Evolutionary conservation across 2,888 invertebrate species (phyloP).

Genomic region (Disparrhopalites patrizii): DNA sequence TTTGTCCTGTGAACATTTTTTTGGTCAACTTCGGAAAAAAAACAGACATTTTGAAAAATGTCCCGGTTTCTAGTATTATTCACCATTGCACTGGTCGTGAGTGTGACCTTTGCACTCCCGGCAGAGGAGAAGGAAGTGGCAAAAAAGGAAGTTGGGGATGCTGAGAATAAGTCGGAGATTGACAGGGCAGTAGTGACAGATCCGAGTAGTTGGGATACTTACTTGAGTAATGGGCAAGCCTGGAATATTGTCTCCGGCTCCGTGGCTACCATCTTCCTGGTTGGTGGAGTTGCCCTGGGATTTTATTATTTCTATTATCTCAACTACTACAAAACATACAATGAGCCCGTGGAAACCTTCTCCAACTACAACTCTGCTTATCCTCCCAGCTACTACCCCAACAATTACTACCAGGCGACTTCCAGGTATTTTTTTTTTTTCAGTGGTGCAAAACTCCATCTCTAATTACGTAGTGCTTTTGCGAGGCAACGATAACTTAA

Average conservation of each 20-base stretch:
- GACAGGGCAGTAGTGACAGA: slow-evolving; percentile 35
- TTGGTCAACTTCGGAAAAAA: background rate
- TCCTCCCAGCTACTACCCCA: background rate
- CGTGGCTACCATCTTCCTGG: slow-evolving; percentile 36
- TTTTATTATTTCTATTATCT: slow-evolving; percentile 41
- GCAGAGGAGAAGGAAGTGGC: slow-evolving; percentile 35
- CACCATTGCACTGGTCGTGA: slow-evolving; percentile 31
- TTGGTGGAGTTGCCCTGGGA: slow-evolving; percentile 37
- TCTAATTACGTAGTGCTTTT: no score
- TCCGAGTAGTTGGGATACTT: slow-evolving; percentile 37
- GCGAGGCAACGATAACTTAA: no score
- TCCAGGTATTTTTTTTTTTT: slow-evolving; percentile 28
- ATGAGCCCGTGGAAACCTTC: background rate
- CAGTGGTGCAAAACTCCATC: no score
- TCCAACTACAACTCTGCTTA: slow-evolving; percentile 2
- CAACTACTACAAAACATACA: slow-evolving; percentile 21
- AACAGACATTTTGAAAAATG: slow-evolving; percentile 6
- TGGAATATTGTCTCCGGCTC: slow-evolving; percentile 29
- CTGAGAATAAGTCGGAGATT: slow-evolving; percentile 24
- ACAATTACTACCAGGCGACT: slow-evolving; percentile 13
- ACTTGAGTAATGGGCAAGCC: slow-evolving; percentile 33
- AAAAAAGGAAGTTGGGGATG: slow-evolving; percentile 12
- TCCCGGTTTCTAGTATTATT: slow-evolving; percentile 2
- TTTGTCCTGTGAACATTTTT: background rate
- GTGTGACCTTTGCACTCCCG: slow-evolving; percentile 39